These are phyloP conservation scores for Porphyrio hochstetteri DNA, from an alignment of 2,113 vertebrate genomes.

Conservation along the genomic window DNA sequence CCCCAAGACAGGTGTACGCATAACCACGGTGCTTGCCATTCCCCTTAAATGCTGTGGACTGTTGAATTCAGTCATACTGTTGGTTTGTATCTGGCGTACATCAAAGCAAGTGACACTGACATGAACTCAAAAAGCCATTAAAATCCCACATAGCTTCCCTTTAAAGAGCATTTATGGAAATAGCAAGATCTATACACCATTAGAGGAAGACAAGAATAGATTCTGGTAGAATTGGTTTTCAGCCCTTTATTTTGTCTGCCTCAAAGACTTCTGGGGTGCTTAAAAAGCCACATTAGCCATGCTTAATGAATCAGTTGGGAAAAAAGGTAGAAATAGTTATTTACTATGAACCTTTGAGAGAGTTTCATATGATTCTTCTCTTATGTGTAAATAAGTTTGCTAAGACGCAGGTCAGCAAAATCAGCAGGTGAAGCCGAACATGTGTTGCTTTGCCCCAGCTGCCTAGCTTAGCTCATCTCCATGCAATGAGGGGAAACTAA, in stretches of 20 bases:
- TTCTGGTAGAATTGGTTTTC: conserved; percentile 1
- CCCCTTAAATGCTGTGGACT: neutral
- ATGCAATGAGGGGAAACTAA: neutral
- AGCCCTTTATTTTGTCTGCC: neutral
- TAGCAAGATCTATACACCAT: conserved; percentile 47
- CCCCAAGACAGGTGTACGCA: neutral
- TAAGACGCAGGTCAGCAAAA: neutral
- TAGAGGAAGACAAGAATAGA: conserved; percentile 47
- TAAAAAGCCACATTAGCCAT: neutral
- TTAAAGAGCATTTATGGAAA: conserved; percentile 56
- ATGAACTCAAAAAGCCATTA: conserved; percentile 35
- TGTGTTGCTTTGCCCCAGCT: neutral
- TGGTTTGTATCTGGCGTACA: neutral
- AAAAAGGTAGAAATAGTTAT: neutral
- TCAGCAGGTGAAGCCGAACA: neutral
- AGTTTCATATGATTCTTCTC: neutral
- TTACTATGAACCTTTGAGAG: neutral
- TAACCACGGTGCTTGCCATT: neutral
- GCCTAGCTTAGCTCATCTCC: neutral
- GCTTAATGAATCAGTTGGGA: neutral
- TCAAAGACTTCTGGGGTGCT: neutral
- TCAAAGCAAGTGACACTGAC: conserved; percentile 30
- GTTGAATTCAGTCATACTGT: neutral
- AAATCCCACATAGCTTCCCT: conserved; percentile 41
- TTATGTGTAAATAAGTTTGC: neutral